These are phyloP conservation scores for Phthorimaea operculella DNA, from an alignment of 1,140 invertebrate species.

Conservation along the genomic window DNA sequence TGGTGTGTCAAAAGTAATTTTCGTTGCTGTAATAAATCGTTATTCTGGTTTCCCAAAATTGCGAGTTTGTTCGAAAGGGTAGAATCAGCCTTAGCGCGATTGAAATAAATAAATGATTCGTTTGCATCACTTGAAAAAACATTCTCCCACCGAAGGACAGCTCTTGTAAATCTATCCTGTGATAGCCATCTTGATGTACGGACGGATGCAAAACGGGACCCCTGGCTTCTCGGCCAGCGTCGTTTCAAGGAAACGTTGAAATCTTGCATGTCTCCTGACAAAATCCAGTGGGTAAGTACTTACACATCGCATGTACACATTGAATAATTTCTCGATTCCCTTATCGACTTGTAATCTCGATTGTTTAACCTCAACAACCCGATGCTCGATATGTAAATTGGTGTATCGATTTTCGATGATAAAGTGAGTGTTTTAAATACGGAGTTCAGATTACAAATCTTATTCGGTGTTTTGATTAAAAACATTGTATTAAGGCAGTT, in stretches of 20 bases:
- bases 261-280: slow-evolving; percentile 16
- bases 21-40: no score
- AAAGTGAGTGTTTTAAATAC: no score
- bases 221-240: slow-evolving; percentile 26
- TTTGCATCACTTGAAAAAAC: slow-evolving; percentile 41
- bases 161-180: slow-evolving; percentile 62
- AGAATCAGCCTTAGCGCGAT: slow-evolving; percentile 32
- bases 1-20: no score
- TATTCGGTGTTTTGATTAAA: no score
- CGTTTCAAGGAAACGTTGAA: slow-evolving; percentile 49
- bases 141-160: slow-evolving; percentile 40
- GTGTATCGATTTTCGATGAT: not conserved
- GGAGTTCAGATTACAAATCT: no score
- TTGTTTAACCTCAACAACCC: slow-evolving; percentile 30
- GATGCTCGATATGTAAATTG: slow-evolving; percentile 23
- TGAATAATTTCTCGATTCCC: slow-evolving; percentile 24
- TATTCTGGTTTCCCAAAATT: no score
- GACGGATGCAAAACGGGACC: slow-evolving; percentile 61
- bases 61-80: slow-evolving; percentile 8
- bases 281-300: slow-evolving; percentile 29
- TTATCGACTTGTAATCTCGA: slow-evolving; percentile 41
- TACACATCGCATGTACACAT: slow-evolving; percentile 18
- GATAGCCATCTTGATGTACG: slow-evolving; percentile 65
- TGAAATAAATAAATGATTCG: slow-evolving; percentile 54
- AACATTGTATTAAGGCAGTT: no score